phyloP scores from a whole-genome alignment of 2,113 vertebrate species.

The Baryphthengus martii region DNA sequence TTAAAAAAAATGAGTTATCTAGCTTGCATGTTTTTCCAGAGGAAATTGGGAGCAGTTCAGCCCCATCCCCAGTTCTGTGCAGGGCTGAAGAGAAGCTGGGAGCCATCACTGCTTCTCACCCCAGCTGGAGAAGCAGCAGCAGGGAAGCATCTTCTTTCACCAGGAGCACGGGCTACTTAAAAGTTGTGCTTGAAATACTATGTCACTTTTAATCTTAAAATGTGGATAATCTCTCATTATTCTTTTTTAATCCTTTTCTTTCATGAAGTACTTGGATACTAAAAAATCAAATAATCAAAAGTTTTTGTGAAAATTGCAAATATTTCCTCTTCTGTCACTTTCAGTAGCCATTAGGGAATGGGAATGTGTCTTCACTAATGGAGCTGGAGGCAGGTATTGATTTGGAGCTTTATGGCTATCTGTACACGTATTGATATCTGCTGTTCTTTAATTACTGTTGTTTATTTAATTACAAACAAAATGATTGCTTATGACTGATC shows the following conservation, averaged over 20 bases:
- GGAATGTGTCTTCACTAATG: neutral
- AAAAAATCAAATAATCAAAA: neutral
- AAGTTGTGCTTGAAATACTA: neutral
- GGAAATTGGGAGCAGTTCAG: neutral
- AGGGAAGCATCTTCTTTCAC: neutral
- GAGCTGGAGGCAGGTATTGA: neutral
- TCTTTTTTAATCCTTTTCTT: neutral
- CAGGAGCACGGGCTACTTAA: neutral
- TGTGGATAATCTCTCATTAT: neutral
- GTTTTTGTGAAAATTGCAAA: neutral
- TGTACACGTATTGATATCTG: neutral
- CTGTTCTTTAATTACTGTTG: neutral
- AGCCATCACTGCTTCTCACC: neutral
- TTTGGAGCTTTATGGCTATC: neutral
- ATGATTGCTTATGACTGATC: neutral
- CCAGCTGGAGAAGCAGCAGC: accelerated
- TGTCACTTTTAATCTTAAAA: neutral
- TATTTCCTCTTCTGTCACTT: neutral
- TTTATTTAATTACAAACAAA: neutral
- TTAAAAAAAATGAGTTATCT: neutral
- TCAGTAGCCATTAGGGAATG: neutral
- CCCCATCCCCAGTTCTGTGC: neutral
- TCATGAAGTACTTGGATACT: neutral
- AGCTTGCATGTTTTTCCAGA: neutral
- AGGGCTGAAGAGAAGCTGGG: neutral